Evolutionary conservation across 2,113 vertebrate genomes (phyloP), one percentile per base, ranked within the genome.

Genomic region (human): DNA sequence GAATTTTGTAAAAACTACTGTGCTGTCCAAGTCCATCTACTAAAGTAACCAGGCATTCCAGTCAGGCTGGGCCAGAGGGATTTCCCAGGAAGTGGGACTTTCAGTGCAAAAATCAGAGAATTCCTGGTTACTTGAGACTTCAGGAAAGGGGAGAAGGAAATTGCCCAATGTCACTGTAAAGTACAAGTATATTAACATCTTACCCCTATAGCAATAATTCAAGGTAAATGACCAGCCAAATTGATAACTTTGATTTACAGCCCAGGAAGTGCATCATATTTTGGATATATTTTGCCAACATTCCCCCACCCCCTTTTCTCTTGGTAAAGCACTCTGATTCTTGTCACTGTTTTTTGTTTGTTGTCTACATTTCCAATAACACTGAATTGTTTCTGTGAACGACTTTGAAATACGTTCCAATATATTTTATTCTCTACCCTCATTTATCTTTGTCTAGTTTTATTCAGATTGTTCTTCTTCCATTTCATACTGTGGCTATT

Each of bases 371-470:
- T 93, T 88, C 79, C 96, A 91, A 5, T 55, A 32, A 32, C 1
- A 83, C 85, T 48, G 73, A 90, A n/a, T 27, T 92, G 22, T 70
- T 92, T 95, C 55, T 87, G 32, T 57, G 89, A 66, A 70, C 11
- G 97, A 88, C n/a, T 91, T 85, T 59, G 35, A 97, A 97, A 81
- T 96, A 91, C 45, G 38, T 96, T 93, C 73, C 18, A 17, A 59
- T 95, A 59, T 93, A 50, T 89, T 97, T 97, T 94, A 97, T 68
- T 57, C 48, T 76, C 52, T 94, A 0, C 48, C 27, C 76, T 97
- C 66, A 96, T 86, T 98, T 97, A 8, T 95, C 85, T 98, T n/a
- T 92, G n/a, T 98, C 98, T 91, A 59, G 79, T 95, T 97, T 94
- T 97, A 97, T 97, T 97, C 87, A 96, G 48, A 94, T 96, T 78